A percentile compares a stretch with the other conserved stretches of the same genome.
Conservation (phyloP, 1,140 invertebrate species). For the Drosophila leontia region DNA sequence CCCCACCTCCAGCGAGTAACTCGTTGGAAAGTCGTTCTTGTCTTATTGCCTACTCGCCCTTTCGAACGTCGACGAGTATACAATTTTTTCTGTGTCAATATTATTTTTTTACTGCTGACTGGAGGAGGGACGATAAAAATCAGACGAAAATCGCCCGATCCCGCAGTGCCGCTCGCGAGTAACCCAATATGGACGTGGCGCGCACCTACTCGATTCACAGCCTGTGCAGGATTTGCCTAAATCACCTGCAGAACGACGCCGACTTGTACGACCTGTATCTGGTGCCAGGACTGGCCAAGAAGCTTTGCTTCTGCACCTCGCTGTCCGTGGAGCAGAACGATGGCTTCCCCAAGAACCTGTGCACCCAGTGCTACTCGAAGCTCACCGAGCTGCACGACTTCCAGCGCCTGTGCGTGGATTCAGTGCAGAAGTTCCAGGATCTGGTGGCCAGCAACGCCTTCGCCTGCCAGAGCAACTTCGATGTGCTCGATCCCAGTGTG, state of each 20-base stretch:
- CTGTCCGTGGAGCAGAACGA: conserved; percentile 78
- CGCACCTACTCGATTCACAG: conserved; percentile 75
- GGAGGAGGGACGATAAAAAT: conserved; percentile 51
- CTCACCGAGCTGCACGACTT: conserved; percentile 80
- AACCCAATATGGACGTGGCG: conserved; percentile 65
- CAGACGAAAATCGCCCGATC: conserved; percentile 11
- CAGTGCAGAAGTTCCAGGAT: conserved; percentile 79
- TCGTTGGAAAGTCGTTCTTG: conserved; percentile 34
- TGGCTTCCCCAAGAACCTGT: conserved; percentile 79
- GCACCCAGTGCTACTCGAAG: conserved; percentile 72
- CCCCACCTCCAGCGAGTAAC: conserved; percentile 4
- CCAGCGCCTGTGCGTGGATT: conserved; percentile 75
- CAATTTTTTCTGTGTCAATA: conserved; percentile 79
- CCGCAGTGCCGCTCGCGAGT: conserved; percentile 14
- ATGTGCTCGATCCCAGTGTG: conserved; percentile 60
- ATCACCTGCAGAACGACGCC: conserved; percentile 75
- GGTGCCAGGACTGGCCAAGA: conserved; percentile 79
- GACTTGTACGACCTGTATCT: conserved; percentile 72
- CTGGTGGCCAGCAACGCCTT: conserved; percentile 72
- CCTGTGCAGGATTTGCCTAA: conserved; percentile 79
- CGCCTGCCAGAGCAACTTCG: conserved; percentile 62
- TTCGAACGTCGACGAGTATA: conserved; percentile 69
- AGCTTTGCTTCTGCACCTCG: conserved; percentile 76
- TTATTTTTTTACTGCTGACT: conserved; percentile 70
- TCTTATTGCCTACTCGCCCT: conserved; percentile 47